Conservation (phyloP, 2,797 vertebrate genomes). For the Paratrypauchen microcephalus region DNA sequence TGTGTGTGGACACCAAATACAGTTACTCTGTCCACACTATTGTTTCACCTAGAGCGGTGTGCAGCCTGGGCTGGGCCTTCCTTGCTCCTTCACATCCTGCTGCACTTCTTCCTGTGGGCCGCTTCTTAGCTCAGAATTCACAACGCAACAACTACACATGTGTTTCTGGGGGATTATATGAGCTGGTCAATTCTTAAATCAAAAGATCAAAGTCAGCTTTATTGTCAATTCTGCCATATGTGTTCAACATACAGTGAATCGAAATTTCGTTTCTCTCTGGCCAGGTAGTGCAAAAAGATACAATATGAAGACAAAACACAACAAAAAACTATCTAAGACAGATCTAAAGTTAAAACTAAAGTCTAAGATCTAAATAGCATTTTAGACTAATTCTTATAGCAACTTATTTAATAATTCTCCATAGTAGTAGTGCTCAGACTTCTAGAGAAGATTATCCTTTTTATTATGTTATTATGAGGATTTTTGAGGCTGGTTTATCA, state of each 20-base stretch:
- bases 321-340: too few species aligned
- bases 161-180: not conserved
- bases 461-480: too few species aligned
- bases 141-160: slow-evolving; percentile 6
- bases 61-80: slow-evolving; percentile 64
- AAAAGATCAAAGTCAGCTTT: too few species aligned
- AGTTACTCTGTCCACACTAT: not conserved
- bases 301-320: too few species aligned
- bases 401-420: too few species aligned
- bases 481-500: too few species aligned
- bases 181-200: not conserved
- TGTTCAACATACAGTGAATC: too few species aligned
- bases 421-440: not conserved
- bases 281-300: too few species aligned
- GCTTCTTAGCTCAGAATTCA: slow-evolving; percentile 41
- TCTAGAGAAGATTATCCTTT: not conserved
- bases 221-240: too few species aligned
- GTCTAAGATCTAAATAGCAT: too few species aligned
- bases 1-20: not conserved
- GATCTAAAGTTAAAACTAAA: too few species aligned
- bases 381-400: not conserved
- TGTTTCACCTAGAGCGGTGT: slow-evolving; percentile 27
- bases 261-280: too few species aligned
- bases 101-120: slow-evolving; percentile 73
- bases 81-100: slow-evolving; percentile 76